Base-by-base conservation (phyloP, 2,888 invertebrate genomes). In the Nephrotoma appendiculata region DNA sequence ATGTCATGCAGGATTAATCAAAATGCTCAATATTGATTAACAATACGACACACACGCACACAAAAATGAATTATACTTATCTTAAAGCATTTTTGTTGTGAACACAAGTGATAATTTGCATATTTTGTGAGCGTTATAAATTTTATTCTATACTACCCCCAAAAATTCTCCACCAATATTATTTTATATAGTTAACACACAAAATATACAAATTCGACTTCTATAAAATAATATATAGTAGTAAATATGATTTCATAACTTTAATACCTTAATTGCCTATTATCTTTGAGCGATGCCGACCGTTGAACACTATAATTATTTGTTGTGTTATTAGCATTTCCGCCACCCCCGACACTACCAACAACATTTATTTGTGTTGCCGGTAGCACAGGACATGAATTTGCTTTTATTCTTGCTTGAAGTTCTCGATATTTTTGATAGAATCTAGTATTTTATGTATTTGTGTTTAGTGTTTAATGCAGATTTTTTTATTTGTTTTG, bases 361-460 rank as follows among this genome's bases (percentile, higher is more conserved):
- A 91, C 89, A 87, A 92, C 89, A 88, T 92, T 91, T 89, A 92
- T 92, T 90, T 93, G 93, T 90, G 93, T 92, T 89, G 94, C 94
- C 90, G 94, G 94, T 92, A 95, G 94, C 91, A 95, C 94, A 89
- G 96, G 95, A 92, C 95, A 96, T 92, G 96, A 96, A 90, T 95
- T 95, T 91, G 96, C 96, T 94, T 96, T 96, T 93, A 97, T 96
- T 93, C 96, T 95, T 92, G 96, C 96, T 92, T 95, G 95, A 92
- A 96, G 94, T 94, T 96, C 96, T 92, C 95, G 94, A 93, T 96
- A 96, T 92, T 96, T 95, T 93, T 96, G 95, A 95, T 96, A 96
- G 95, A 96, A 97, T 95, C 96, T 97, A 93, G 92, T 91, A 88
- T 87, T 88, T 19, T 85, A 71, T 52, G 71, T 86, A 86, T 88